A percentile compares a stretch with the other conserved stretches of the same genome.
These are phyloP conservation scores for Yasuhikotakia modesta DNA, from an alignment of 2,797 vertebrate species.

Conservation along the genomic window DNA sequence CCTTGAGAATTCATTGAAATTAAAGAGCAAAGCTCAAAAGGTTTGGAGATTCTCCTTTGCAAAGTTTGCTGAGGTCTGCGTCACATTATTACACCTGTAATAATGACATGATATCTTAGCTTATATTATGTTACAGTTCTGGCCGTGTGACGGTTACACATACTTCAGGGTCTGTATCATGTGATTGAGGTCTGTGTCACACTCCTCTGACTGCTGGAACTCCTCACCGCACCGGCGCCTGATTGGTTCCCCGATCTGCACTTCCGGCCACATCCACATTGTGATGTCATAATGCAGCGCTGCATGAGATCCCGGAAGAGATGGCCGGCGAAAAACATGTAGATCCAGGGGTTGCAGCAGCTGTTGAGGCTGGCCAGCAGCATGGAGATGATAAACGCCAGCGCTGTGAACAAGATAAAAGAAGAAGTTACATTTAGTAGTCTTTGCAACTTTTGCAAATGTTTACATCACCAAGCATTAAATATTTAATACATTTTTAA, in stretches of 20 bases:
- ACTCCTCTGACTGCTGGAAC: conserved; percentile 83
- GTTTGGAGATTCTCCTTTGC: not conserved
- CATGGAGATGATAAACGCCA: conserved; percentile 93
- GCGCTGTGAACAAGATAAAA: conserved; percentile 72
- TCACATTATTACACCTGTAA: not conserved
- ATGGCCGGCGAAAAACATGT: conserved; percentile 94
- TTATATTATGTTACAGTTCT: not conserved
- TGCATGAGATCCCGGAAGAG: conserved; percentile 87
- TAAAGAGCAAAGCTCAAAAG: not conserved
- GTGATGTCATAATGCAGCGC: conserved; percentile 64
- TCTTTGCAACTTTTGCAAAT: not conserved
- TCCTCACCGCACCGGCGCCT: conserved; percentile 79
- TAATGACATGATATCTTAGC: conserved; percentile 4
- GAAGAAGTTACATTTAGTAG: not conserved
- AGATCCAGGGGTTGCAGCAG: conserved; percentile 99
- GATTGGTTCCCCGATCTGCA: conserved; percentile 80
- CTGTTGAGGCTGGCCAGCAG: conserved; percentile 97
- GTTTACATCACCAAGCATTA: not conserved
- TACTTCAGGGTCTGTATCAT: conserved; percentile 28
- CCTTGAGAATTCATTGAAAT: not conserved
- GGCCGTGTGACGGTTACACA: not conserved
- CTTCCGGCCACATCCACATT: conserved; percentile 73
- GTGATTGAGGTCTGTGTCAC: conserved; percentile 72
- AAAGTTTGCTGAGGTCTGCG: not conserved
- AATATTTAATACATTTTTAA: not conserved